Evolutionary conservation across 2,888 invertebrate species (phyloP).

Genomic region (Carpatolechia fugitivella): DNA sequence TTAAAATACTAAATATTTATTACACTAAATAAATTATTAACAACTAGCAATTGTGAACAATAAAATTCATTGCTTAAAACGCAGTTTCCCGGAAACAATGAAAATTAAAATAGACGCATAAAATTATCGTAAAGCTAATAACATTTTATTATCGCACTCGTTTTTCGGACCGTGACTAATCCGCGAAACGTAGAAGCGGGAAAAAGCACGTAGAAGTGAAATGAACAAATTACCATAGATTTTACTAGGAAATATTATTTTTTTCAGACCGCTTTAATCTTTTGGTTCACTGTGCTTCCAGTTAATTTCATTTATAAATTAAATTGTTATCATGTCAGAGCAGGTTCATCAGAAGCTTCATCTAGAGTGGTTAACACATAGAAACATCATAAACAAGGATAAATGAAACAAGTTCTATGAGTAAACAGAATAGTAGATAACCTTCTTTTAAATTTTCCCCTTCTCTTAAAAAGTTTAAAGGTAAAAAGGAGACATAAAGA

Average conservation of each 20-base stretch:
- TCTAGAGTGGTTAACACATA: too few species aligned
- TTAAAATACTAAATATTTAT: not conserved
- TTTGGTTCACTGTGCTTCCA: too few species aligned
- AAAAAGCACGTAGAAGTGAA: not conserved
- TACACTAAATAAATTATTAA: not conserved
- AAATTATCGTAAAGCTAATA: slow-evolving; percentile 3
- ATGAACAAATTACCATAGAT: not conserved
- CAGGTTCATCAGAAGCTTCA: too few species aligned
- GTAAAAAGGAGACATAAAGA: too few species aligned
- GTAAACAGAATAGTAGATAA: too few species aligned
- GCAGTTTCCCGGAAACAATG: slow-evolving; percentile 1
- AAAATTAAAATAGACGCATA: slow-evolving; percentile 1
- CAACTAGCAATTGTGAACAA: not conserved
- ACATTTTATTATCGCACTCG: slow-evolving; percentile 4
- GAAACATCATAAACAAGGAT: too few species aligned
- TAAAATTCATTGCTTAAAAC: not conserved
- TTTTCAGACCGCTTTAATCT: too few species aligned
- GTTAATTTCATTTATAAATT: too few species aligned
- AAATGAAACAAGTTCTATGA: too few species aligned
- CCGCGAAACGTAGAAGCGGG: not conserved
- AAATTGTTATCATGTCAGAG: too few species aligned
- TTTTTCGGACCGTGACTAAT: slow-evolving; percentile 11
- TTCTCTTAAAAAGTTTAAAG: too few species aligned
- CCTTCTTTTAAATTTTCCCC: too few species aligned
- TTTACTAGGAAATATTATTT: not conserved